A percentile compares a stretch with the other conserved stretches of the same genome.
Conservation (phyloP, 1,140 invertebrate species). For the Elysia chlorotica region DNA sequence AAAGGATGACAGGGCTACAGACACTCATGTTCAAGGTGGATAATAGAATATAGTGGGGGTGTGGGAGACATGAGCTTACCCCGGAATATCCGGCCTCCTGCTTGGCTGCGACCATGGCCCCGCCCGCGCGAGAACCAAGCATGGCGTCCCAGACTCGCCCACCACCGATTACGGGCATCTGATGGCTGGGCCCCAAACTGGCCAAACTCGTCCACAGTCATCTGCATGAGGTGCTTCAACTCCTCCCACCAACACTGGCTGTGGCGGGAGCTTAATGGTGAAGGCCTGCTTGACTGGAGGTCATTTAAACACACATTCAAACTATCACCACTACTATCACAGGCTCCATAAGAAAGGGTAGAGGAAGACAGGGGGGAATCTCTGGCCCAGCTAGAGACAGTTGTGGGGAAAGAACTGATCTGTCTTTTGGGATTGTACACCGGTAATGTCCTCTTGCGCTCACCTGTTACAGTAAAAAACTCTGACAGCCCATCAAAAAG, state of each 20-base stretch:
- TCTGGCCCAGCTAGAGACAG: not conserved
- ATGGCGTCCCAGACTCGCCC: not conserved
- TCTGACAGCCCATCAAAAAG: conserved; percentile 85
- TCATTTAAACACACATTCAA: conserved; percentile 25
- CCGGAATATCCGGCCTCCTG: conserved; percentile 20
- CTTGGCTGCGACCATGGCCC: conserved; percentile 30
- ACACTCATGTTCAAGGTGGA: no score
- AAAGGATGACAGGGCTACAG: no score
- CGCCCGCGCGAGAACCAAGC: conserved; percentile 21
- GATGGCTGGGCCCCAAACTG: conserved; percentile 10
- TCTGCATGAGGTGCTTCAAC: conserved; percentile 15
- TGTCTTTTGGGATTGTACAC: conserved; percentile 34
- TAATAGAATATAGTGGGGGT: no score
- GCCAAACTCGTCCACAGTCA: conserved; percentile 21
- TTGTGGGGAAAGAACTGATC: not conserved
- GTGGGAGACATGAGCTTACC: conserved; percentile 20
- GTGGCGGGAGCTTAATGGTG: not conserved
- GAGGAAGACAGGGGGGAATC: not conserved
- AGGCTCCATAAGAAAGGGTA: no score
- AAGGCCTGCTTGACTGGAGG: not conserved
- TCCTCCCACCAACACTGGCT: conserved; percentile 21
- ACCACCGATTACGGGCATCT: conserved; percentile 9
- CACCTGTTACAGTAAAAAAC: conserved; percentile 74
- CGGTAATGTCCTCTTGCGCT: conserved; percentile 63
- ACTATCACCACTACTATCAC: conserved; percentile 11